A percentile compares a stretch with the other conserved stretches of the same genome.
phyloP scores from a whole-genome alignment of 2,113 vertebrate genomes.

The Xiphophorus couchianus region DNA sequence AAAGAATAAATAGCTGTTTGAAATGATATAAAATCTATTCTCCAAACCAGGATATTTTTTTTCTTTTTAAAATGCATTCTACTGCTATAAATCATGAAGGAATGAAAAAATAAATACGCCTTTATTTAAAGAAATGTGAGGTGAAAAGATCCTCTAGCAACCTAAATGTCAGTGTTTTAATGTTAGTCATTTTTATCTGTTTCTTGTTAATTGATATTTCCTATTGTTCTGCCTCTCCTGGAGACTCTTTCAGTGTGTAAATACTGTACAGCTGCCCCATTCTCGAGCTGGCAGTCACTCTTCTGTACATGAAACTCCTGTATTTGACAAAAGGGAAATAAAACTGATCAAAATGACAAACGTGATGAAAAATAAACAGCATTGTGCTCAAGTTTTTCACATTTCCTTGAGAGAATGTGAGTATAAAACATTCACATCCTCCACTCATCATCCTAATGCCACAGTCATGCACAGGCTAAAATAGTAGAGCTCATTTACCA shows the following conservation, averaged over 20 bases:
- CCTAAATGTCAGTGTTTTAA: slow-evolving; percentile 74
- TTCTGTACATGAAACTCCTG: slow-evolving; percentile 80
- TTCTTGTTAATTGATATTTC: slow-evolving; percentile 75
- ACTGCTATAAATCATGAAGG: slow-evolving; percentile 22
- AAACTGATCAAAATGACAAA: slow-evolving; percentile 70
- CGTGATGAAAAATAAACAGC: slow-evolving; percentile 21
- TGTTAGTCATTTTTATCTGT: slow-evolving; percentile 76
- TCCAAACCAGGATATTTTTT: slow-evolving; percentile 64
- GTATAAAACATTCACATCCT: too few species aligned
- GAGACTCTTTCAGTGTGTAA: slow-evolving; percentile 69
- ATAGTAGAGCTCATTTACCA: too few species aligned
- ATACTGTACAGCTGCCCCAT: slow-evolving; percentile 81
- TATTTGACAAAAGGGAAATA: slow-evolving; percentile 80
- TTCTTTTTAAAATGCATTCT: slow-evolving; percentile 62
- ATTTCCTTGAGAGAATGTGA: neutral
- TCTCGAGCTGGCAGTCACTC: slow-evolving; percentile 69
- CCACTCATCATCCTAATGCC: too few species aligned
- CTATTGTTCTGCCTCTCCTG: slow-evolving; percentile 66
- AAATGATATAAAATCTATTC: slow-evolving; percentile 58
- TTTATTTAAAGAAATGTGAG: slow-evolving; percentile 67
- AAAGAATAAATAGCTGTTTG: slow-evolving; percentile 32
- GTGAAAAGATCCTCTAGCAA: slow-evolving; percentile 60
- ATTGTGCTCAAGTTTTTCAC: slow-evolving; percentile 14
- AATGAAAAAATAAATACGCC: slow-evolving; percentile 33
- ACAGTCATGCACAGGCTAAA: too few species aligned